These are phyloP conservation scores for Scarus forsteni DNA, from an alignment of 2,797 vertebrate species.

Conservation along the genomic window DNA sequence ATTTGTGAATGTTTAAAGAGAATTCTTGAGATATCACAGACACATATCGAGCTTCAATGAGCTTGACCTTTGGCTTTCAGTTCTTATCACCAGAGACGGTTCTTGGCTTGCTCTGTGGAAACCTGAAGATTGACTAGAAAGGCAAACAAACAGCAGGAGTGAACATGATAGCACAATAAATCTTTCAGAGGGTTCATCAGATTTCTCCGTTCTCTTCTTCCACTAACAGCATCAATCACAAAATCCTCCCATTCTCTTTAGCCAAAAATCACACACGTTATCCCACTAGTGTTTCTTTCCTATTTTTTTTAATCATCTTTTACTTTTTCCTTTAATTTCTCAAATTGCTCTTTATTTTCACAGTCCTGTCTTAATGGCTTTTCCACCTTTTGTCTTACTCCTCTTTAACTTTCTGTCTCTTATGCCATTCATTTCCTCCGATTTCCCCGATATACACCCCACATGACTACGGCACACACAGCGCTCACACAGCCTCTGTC, in stretches of 20 bases:
- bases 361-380: background rate
- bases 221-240: slow-evolving; percentile 5
- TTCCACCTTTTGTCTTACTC: background rate
- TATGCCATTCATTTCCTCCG: background rate
- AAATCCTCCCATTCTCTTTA: slow-evolving; percentile 10
- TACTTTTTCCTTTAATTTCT: background rate
- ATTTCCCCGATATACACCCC: slow-evolving; percentile 19
- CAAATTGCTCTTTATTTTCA: background rate
- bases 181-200: slow-evolving; percentile 47
- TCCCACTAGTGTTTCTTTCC: background rate
- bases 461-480: slow-evolving; percentile 3
- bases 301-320: background rate
- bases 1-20: no score
- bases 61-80: no score
- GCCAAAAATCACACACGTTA: background rate
- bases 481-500: slow-evolving; percentile 24
- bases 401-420: background rate
- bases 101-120: no score
- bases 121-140: background rate
- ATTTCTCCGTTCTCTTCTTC: slow-evolving; percentile 34
- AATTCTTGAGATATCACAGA: no score
- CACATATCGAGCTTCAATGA: no score
- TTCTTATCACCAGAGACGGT: no score
- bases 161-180: slow-evolving; percentile 19
- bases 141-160: slow-evolving; percentile 22